Evolutionary conservation across 2,113 vertebrate genomes (phyloP).

Genomic region (Barbus barbus): DNA sequence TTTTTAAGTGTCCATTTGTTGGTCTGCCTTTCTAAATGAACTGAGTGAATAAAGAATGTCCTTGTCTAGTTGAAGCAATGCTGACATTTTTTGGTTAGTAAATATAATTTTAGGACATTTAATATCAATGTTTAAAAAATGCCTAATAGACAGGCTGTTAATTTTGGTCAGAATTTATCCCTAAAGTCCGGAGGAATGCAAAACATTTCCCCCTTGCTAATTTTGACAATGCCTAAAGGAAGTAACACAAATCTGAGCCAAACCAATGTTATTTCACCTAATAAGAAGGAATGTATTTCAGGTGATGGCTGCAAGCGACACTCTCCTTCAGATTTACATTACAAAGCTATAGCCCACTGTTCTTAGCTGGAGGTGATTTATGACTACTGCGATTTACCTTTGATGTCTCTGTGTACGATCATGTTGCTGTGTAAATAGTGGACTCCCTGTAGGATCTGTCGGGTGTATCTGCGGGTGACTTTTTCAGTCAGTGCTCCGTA

Average conservation of each 20-base stretch:
- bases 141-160: neutral
- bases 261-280: conserved; percentile 9
- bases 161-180: neutral
- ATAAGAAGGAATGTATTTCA: neutral
- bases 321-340: conserved; percentile 9
- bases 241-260: conserved; percentile 17
- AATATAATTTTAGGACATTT: conserved; percentile 37
- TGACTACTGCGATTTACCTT: conserved; percentile 74
- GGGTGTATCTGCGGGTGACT: conserved; percentile 85
- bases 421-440: conserved; percentile 93
- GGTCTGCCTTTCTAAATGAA: conserved; percentile 1
- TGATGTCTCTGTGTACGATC: conserved; percentile 93
- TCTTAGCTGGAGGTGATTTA: conserved; percentile 2
- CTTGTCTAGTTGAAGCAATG: conserved; percentile 15
- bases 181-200: conserved; percentile 2
- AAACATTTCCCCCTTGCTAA: neutral
- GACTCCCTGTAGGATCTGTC: conserved; percentile 90
- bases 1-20: neutral
- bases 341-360: neutral
- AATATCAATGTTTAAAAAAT: neutral
- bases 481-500: conserved; percentile 90
- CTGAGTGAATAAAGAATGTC: conserved; percentile 9
- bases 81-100: neutral
- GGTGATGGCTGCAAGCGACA: no score
- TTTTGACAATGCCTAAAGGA: conserved; percentile 9